Evolutionary conservation across 2,113 vertebrate genomes (phyloP).

Genomic region (Trachemys scripta): DNA sequence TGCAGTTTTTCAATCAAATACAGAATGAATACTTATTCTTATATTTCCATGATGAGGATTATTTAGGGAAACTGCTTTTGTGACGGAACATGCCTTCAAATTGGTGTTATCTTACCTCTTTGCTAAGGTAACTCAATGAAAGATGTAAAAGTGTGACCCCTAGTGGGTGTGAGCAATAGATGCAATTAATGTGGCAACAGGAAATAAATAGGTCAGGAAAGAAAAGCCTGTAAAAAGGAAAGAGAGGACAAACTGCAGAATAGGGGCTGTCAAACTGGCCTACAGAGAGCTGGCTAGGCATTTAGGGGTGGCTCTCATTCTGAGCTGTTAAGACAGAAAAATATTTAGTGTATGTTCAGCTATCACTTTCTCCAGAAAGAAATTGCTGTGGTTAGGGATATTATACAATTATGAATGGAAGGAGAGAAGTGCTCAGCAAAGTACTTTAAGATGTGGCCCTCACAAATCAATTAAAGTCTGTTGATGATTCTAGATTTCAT

Average conservation of each 20-base stretch:
- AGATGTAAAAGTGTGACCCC: not conserved
- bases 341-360: not conserved
- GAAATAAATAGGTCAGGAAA: not conserved
- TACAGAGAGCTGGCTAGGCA: not conserved
- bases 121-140: not conserved
- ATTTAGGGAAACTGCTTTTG: not conserved
- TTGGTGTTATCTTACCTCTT: not conserved
- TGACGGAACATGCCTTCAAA: not conserved
- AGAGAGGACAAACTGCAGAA: not conserved
- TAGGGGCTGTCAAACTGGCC: not conserved
- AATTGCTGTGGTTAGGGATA: not conserved
- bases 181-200: not conserved
- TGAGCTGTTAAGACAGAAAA: not conserved
- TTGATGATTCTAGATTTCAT: not conserved
- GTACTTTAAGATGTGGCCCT: not conserved
- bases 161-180: not conserved
- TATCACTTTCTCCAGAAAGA: not conserved
- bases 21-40: not conserved
- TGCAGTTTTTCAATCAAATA: not conserved
- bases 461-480: not conserved
- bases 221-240: not conserved
- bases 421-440: not conserved
- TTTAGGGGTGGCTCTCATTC: not conserved
- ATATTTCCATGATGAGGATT: not conserved
- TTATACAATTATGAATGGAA: not conserved